Conservation (phyloP, 2,888 invertebrate genomes). For the Andrena praecox region DNA sequence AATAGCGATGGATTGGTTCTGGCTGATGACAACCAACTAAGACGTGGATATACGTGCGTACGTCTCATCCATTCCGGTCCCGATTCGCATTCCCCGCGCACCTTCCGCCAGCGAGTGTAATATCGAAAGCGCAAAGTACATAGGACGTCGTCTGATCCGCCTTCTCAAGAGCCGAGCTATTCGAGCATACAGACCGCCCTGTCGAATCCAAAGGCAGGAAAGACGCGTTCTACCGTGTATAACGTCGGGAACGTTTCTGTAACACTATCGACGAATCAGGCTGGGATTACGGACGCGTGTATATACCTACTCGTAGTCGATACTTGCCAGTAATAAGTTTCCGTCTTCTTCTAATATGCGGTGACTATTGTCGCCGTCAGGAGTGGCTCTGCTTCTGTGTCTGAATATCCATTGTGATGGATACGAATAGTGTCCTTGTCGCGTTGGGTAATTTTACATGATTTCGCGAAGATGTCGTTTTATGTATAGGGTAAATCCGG, state of each 20-base stretch:
- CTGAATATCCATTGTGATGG: too few species aligned
- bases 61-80: conserved; percentile 52
- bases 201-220: conserved; percentile 56
- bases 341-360: background rate
- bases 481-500: too few species aligned
- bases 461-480: too few species aligned
- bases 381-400: too few species aligned
- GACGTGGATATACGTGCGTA: conserved; percentile 60
- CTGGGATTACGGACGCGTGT: conserved; percentile 50
- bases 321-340: conserved; percentile 27
- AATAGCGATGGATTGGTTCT: conserved; percentile 68
- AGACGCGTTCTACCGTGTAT: conserved; percentile 60
- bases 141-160: conserved; percentile 70
- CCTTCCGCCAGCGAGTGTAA: conserved; percentile 59
- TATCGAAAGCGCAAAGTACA: conserved; percentile 69
- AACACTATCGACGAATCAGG: conserved; percentile 67
- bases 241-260: conserved; percentile 65
- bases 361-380: too few species aligned
- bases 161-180: conserved; percentile 61
- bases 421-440: too few species aligned
- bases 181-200: conserved; percentile 55
- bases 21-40: conserved; percentile 55
- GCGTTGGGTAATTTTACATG: too few species aligned
- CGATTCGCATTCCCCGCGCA: conserved; percentile 46
- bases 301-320: conserved; percentile 40